Evolutionary conservation across 2,113 vertebrate species (phyloP), one percentile per base, ranked within the genome.

Genomic region (Channa argus): DNA sequence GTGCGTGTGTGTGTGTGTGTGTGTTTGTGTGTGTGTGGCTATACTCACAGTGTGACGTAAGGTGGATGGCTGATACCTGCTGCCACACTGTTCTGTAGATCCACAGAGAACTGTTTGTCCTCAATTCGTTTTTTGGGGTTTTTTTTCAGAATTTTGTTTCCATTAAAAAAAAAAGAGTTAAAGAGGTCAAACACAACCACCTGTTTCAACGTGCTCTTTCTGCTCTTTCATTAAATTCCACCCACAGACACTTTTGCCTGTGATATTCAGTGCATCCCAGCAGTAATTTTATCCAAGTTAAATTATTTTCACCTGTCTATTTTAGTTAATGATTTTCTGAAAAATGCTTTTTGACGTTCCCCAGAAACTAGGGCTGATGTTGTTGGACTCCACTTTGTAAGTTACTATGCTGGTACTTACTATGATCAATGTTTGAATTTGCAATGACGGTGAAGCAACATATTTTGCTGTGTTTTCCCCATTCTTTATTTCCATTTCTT

Each of bases 11-110:
- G 72, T 45, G 72, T 64, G 64, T 68, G 81, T 49, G 74, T 37
- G 63, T 44, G 77, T 51, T 72, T 45, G 58, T 8, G 43, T 8
- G 51, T 1, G 41, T 37, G 38, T 34, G 38, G 69, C 66, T 83
- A 67, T 80, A 24, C 24, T 72, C 82, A 82, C 82, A 81, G 82
- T 83, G 80, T 88, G 85, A 87, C 69, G 80, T 83, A 76, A 76
- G 71, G n/a, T 0, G 65, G 77, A 68, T 76, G 58, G 86, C 63
- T 83, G 77, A 86, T 76, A 79, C 80, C 74, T 77, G 74, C 78
- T 76, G 74, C 67, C 73, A 52, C 66, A 45, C 59, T 4, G 37
- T n/a, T 63, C 61, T 53, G 71, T 52, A 76, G 56, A 72, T 79
- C 75, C 62, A 63, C 72, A 46, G 79, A 83, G 82, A 72, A 15